Percentiles rank a stretch among this genome's conserved stretches.
These are phyloP conservation scores for Harpagoxenus sublaevis DNA, from an alignment of 2,888 invertebrate species.

Conservation along the genomic window DNA sequence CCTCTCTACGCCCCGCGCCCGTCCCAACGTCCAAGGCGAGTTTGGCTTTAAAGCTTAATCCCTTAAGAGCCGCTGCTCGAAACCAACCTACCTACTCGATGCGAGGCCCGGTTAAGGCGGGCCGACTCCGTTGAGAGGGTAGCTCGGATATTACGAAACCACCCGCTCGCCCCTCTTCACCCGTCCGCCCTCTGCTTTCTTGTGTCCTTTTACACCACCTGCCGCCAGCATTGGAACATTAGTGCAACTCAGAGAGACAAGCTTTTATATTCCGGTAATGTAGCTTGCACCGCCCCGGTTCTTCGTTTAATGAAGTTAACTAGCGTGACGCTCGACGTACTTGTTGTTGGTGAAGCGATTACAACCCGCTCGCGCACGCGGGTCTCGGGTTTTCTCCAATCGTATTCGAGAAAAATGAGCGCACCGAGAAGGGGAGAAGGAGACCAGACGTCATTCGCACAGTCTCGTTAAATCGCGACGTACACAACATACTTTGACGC, in stretches of 20 bases:
- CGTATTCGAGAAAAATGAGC: background rate
- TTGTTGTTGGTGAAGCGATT: constrained; percentile 51
- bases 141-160: constrained; percentile 69
- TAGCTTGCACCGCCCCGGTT: constrained; percentile 43
- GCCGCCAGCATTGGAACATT: constrained; percentile 62
- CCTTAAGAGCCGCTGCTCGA: constrained; percentile 68
- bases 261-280: constrained; percentile 56
- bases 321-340: constrained; percentile 53
- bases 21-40: constrained; percentile 56
- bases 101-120: constrained; percentile 70
- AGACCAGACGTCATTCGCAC: background rate
- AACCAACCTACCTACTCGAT: constrained; percentile 71
- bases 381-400: background rate
- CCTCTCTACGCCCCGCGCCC: constrained; percentile 2
- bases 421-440: background rate
- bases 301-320: constrained; percentile 53
- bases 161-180: constrained; percentile 48
- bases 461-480: constrained; percentile 27
- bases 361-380: constrained; percentile 4
- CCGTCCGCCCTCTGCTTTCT: background rate
- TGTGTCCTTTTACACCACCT: constrained; percentile 68
- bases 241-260: constrained; percentile 55
- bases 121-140: constrained; percentile 65
- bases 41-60: constrained; percentile 76
- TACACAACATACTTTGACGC: background rate